Base-by-base conservation (phyloP, 2,113 vertebrate species). In the Xenopus laevis region DNA sequence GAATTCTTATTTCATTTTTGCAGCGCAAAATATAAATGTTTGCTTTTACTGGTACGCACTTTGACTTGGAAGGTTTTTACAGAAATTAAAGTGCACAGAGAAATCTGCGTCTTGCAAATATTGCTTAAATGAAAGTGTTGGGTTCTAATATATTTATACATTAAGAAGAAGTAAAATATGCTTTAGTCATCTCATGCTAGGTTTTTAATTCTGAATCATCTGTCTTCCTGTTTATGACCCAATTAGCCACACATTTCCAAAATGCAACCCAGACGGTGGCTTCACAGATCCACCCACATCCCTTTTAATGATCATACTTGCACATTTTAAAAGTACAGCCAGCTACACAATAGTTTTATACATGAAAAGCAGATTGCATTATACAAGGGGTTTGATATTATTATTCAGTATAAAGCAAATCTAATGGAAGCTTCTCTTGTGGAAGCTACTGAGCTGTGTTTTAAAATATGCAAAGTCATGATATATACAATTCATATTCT, bases 161-260 rank as follows among this genome's bases (percentile, higher is more conserved):
- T 65, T 65, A 13, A 65, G 40, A 11, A 65, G 44, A 45, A 45
- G 16, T 64, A 16, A 65, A 65, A 65, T 65, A 45, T 45, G 63
- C 40, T 65, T 65, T 65, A 17, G 46, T 5, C 15, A 10, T 65
- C 33, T 65, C 33, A 18, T 45, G 40, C 40, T 46, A 65, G 45
- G 33, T 11, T 65, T 65, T 65, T 46, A 5, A 45, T 59, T 45
- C 15, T 65, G 63, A 65, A 65, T 65, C 63, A 65, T 65, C 63
- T 65, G 63, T 46, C 44, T 65, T 65, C 63, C 44, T 65, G 33
- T 65, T 65, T 45, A 65, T 46, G 44, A 65, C 63, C 63, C 63
- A 65, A 65, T 65, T 65, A 65, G 40, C 33, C 40, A 65, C 33
- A 46, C 33, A 65, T 65, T 65, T 65, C 33, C 40, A 65, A 65